Evolutionary conservation across 2,888 invertebrate genomes (phyloP), one percentile per base, ranked within the genome.

Genomic region (Synanthedon formicaeformis): DNA sequence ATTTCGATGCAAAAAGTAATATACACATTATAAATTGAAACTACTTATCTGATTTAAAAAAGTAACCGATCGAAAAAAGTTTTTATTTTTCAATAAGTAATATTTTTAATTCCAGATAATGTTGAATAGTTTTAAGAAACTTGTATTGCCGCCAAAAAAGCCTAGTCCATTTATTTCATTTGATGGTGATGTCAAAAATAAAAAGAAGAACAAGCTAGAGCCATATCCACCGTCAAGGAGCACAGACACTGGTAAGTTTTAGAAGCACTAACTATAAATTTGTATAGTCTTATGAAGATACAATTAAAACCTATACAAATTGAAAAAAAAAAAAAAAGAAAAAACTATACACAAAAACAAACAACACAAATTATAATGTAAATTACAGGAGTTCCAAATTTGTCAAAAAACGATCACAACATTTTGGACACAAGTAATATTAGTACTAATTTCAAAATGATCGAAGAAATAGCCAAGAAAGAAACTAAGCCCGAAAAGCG

Each of bases 381-480:
- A n/a, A n/a, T n/a, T n/a, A n/a, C 34, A 34, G 34, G 34, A 34
- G 34, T 34, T 34, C 10, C 34, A 34, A 34, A 34, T 34, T 34
- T 34, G 34, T 10, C 34, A 34, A 34, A 34, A 34, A 34, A 34
- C 34, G 34, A 34, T 10, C 10, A 34, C 10, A 58, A 77, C 18
- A 64, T 75, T 59, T 66, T 75, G 61, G 78, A 81, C 52, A 4
- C 45, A 2, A 68, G 58, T 41, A 68, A 64, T 54, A 51, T 70
- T 40, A 66, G 60, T 55, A 59, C 66, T 40, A 69, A 66, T 50
- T 74, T 62, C 63, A 77, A 67, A 53, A 83, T 85, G 82, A 78
- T 84, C 63, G 81, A 82, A n/a, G n/a, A 40, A 79, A 65, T 57
- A 81, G 57, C 71, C 16, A 80, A 80, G 56, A 78, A 78, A 59